These are phyloP conservation scores for Drosophila mojavensis DNA, from an alignment of 1,140 invertebrate species.

Conservation along the genomic window DNA sequence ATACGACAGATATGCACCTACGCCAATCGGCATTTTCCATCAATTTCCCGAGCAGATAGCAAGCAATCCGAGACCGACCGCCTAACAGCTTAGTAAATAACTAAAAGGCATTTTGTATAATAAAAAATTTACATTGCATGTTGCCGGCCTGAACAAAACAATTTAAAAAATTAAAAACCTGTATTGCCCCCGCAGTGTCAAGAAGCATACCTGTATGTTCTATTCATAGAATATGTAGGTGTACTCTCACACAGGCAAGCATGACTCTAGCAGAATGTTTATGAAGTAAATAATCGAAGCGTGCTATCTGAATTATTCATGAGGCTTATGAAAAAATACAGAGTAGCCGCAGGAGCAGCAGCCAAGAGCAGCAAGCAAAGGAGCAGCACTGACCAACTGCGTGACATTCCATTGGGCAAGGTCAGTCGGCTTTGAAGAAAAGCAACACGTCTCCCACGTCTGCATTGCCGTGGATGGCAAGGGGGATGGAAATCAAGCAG, in stretches of 20 bases:
- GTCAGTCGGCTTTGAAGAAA: constrained; percentile 35
- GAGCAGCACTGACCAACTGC: constrained; percentile 46
- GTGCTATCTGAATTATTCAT: constrained; percentile 77
- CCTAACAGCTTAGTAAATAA: constrained; percentile 19
- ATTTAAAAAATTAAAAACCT: constrained; percentile 77
- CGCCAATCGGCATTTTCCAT: constrained; percentile 54
- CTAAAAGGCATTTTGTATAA: constrained; percentile 6
- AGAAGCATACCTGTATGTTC: constrained; percentile 14
- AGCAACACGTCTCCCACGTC: constrained; percentile 29
- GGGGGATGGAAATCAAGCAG: background rate
- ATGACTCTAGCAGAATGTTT: constrained; percentile 57
- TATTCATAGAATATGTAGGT: background rate
- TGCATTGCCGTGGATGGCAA: background rate
- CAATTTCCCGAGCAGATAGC: constrained; percentile 46
- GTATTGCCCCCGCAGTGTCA: constrained; percentile 41
- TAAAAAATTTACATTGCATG: constrained; percentile 20
- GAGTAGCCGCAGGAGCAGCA: constrained; percentile 28
- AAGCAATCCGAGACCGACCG: constrained; percentile 26
- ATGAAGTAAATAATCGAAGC: constrained; percentile 82
- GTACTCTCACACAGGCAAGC: background rate
- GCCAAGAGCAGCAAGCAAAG: constrained; percentile 38
- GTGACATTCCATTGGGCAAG: constrained; percentile 63
- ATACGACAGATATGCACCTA: constrained; percentile 21
- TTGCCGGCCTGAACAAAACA: constrained; percentile 37
- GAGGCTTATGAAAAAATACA: constrained; percentile 72